Evolutionary conservation across 2,888 invertebrate species (phyloP), one percentile per base, ranked within the genome.

Genomic region (Serripes groenlandicus): DNA sequence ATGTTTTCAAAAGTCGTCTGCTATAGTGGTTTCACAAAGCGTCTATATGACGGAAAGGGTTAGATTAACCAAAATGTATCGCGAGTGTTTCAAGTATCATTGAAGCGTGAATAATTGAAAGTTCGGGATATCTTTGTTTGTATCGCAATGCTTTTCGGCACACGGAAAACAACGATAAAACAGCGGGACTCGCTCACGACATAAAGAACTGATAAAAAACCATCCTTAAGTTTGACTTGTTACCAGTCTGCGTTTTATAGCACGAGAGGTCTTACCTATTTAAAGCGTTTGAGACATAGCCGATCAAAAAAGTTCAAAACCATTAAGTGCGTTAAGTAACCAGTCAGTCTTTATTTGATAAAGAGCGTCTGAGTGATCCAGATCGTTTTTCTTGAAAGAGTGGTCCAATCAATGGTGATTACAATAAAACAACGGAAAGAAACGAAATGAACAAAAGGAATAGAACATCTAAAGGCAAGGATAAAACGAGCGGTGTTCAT

Each of bases 41-140:
- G n/a, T n/a, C n/a, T n/a, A n/a, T n/a, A n/a, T n/a, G n/a, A n/a
- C n/a, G n/a, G n/a, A n/a, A n/a, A n/a, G n/a, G n/a, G n/a, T n/a
- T n/a, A n/a, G n/a, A n/a, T n/a, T n/a, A n/a, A n/a, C n/a, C n/a
- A n/a, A n/a, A n/a, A n/a, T n/a, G n/a, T n/a, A n/a, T n/a, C n/a
- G n/a, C n/a, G n/a, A n/a, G n/a, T n/a, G n/a, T n/a, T n/a, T n/a
- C n/a, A n/a, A n/a, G n/a, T n/a, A n/a, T n/a, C n/a, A n/a, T n/a
- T n/a, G n/a, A n/a, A n/a, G 28, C 42, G 42, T 66, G 26, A 66
- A 66, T 66, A 66, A 66, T 66, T 66, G 66, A 66, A 23, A 66
- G 26, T 28, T 26, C 1, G 66, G 42, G 42, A 23, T 42, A 66
- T 28, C 66, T 66, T 42, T 66, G 66, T 66, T 66, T 66, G 18